Conservation (phyloP, 2,888 invertebrate species). For the Nemurella pictetii region DNA sequence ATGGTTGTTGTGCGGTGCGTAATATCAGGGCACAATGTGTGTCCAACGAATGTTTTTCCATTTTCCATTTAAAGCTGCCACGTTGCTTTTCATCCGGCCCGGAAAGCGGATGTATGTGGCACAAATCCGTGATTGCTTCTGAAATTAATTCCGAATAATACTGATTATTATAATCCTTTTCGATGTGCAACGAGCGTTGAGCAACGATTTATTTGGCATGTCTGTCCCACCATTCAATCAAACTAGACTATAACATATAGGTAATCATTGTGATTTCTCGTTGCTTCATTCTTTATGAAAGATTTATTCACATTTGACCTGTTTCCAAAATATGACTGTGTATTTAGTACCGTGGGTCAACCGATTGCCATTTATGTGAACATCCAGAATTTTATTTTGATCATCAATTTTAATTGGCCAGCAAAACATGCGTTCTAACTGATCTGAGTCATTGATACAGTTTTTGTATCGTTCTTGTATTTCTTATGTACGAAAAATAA, state of each 20-base stretch:
- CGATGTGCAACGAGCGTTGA: not conserved
- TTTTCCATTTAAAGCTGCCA: not conserved
- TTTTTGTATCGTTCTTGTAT: no score
- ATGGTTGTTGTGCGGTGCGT: not conserved
- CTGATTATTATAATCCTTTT: not conserved
- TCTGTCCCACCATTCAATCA: not conserved
- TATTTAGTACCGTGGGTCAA: no score
- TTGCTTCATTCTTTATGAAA: no score
- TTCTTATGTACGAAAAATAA: not conserved
- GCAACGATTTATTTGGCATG: not conserved
- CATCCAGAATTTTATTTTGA: no score
- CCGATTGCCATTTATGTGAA: no score
- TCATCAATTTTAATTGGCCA: not conserved
- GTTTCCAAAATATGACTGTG: no score
- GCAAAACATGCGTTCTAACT: not conserved
- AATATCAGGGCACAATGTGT: not conserved
- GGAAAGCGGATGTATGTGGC: not conserved
- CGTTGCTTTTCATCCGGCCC: not conserved
- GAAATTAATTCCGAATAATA: not conserved
- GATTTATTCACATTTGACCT: no score
- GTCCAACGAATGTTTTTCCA: not conserved
- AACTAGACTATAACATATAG: no score
- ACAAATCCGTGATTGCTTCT: not conserved
- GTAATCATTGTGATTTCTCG: no score
- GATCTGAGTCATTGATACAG: not conserved